Evolutionary conservation across 1,140 invertebrate species (phyloP).

Genomic region (Trachymyrmex septentrionalis): DNA sequence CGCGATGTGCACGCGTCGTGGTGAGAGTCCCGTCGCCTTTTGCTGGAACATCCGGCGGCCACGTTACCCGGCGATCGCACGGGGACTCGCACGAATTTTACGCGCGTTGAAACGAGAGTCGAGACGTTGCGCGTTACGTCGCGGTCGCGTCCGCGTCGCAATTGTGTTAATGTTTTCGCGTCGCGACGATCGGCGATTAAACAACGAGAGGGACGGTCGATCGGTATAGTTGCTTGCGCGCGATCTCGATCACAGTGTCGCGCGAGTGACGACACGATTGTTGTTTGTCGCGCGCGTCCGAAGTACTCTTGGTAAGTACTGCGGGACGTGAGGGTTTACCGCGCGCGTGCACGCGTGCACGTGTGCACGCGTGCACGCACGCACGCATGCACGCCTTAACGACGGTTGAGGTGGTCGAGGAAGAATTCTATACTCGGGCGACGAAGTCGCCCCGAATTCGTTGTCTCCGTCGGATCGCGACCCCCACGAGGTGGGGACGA

Average conservation of each 20-base stretch:
- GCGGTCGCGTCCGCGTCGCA: background rate
- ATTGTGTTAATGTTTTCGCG: no score
- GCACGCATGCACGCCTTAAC: background rate
- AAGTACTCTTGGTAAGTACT: constrained; percentile 11
- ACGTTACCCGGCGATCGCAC: constrained; percentile 29
- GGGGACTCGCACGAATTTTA: background rate
- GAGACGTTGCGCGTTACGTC: background rate
- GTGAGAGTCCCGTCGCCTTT: constrained; percentile 26
- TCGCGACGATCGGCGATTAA: background rate
- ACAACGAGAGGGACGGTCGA: background rate
- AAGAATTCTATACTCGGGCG: constrained; percentile 4
- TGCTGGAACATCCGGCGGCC: constrained; percentile 37
- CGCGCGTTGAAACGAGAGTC: constrained; percentile 8
- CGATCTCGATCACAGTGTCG: constrained; percentile 8
- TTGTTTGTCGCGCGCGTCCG: constrained; percentile 59
- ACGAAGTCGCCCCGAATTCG: constrained; percentile 56
- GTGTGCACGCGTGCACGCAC: constrained; percentile 1
- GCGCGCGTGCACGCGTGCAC: constrained; percentile 17
- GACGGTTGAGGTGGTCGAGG: background rate
- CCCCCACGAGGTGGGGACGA: no score
- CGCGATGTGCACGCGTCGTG: constrained; percentile 27
- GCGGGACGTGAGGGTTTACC: background rate
- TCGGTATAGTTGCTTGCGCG: background rate
- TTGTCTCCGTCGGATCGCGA: constrained; percentile 33
- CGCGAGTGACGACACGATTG: constrained; percentile 58